These are phyloP conservation scores for Pammene fasciana DNA, from an alignment of 2,888 invertebrate genomes.

Conservation along the genomic window DNA sequence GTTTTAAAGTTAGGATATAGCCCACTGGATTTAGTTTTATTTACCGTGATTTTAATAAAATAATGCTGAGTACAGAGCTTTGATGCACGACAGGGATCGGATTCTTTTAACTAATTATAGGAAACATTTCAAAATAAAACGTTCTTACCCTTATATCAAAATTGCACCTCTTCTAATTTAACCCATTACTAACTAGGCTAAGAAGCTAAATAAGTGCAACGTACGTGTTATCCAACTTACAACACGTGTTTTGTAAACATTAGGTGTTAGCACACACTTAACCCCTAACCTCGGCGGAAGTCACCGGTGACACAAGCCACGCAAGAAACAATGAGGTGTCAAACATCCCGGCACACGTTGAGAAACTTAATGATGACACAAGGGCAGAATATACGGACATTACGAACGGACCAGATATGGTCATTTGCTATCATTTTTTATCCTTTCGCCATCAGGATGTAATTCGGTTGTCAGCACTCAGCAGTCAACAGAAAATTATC, in stretches of 20 bases:
- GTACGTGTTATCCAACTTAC: constrained; percentile 6
- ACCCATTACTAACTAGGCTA: background rate
- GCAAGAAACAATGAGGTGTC: constrained; percentile 44
- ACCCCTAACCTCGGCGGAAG: constrained; percentile 37
- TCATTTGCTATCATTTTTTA: too few relatives aligned
- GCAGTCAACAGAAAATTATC: too few relatives aligned
- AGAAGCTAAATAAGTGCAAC: constrained; percentile 20
- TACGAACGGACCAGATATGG: too few relatives aligned
- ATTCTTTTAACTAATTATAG: too few relatives aligned
- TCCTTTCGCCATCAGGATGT: too few relatives aligned
- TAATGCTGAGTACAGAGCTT: too few relatives aligned
- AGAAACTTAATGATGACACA: constrained; percentile 29
- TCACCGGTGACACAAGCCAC: constrained; percentile 22
- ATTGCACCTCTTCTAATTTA: background rate
- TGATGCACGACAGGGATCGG: too few relatives aligned
- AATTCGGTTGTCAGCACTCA: too few relatives aligned
- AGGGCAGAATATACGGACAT: background rate
- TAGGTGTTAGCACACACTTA: constrained; percentile 24
- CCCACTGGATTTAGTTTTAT: too few relatives aligned
- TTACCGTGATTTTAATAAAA: too few relatives aligned
- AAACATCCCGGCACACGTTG: constrained; percentile 47
- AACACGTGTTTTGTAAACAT: constrained; percentile 31
- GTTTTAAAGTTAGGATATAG: too few relatives aligned
- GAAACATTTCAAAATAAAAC: too few relatives aligned
- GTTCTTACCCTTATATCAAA: background rate